Percentiles rank a stretch among this genome's conserved stretches.
Evolutionary conservation across 1,140 invertebrate species (phyloP).

Genomic region (Habropoda laboriosa): DNA sequence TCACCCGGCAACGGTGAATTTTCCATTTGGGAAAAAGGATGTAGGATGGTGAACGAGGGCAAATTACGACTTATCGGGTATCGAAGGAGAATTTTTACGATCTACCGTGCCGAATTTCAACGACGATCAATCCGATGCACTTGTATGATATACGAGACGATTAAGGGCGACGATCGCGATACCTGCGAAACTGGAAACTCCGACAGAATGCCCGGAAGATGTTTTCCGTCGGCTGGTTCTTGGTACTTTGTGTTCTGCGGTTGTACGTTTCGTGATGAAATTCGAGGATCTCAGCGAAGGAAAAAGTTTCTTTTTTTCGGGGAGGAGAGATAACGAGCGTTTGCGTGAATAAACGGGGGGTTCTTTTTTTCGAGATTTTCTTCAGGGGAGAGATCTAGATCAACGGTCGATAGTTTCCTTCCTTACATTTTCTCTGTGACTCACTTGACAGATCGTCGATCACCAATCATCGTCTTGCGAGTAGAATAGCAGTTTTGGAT

Average conservation of each 20-base stretch:
- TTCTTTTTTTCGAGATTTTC: background rate
- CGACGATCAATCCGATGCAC: background rate
- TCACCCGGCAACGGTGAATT: slow-evolving; percentile 1
- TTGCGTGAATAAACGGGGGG: background rate
- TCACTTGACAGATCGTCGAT: too few relatives aligned
- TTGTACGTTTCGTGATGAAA: background rate
- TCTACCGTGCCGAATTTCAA: slow-evolving; percentile 17
- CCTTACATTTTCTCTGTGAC: too few relatives aligned
- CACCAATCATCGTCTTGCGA: too few relatives aligned
- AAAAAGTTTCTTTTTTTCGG: background rate
- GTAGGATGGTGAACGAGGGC: slow-evolving; percentile 4
- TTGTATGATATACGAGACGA: slow-evolving; percentile 35
- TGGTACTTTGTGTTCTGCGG: background rate
- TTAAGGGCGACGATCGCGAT: slow-evolving; percentile 3
- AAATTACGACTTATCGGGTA: slow-evolving; percentile 25
- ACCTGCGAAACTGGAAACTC: slow-evolving; percentile 37
- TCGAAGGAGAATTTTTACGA: slow-evolving; percentile 21
- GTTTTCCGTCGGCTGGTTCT: background rate
- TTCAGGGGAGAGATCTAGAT: too few relatives aligned
- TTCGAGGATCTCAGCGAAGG: background rate
- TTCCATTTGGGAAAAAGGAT: background rate
- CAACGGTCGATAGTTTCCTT: too few relatives aligned
- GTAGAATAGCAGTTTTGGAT: too few relatives aligned
- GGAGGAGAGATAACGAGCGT: background rate
- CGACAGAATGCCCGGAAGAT: background rate